phyloP scores from a whole-genome alignment of 2,113 vertebrate genomes.

The Typhlomys cinereus region DNA sequence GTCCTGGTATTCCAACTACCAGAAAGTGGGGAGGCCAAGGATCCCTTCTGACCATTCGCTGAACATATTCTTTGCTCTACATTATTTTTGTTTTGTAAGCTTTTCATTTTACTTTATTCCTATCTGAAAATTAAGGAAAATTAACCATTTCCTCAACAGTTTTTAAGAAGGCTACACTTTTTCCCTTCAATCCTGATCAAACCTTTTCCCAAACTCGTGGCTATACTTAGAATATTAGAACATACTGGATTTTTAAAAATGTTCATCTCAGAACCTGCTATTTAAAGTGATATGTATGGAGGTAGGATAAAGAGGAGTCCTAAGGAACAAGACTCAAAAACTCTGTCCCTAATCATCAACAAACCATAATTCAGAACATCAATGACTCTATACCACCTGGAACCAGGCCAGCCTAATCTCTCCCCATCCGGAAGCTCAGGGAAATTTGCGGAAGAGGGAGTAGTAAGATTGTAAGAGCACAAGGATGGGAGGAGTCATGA shows the following conservation, averaged over 20 bases:
- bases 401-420: too few species aligned
- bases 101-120: neutral
- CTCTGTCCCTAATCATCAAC: too few species aligned
- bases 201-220: neutral
- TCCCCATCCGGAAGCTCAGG: too few species aligned
- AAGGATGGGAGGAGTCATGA: too few species aligned
- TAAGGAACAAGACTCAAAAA: too few species aligned
- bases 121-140: neutral
- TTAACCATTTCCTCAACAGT: neutral
- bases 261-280: neutral
- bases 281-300: neutral
- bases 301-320: neutral
- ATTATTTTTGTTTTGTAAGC: neutral
- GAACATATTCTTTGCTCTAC: neutral
- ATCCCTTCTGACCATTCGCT: neutral
- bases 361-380: too few species aligned
- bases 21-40: neutral
- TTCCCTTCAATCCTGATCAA: neutral
- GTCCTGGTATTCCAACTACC: neutral
- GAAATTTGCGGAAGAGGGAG: too few species aligned
- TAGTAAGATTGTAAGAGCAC: too few species aligned
- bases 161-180: neutral
- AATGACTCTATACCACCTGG: too few species aligned
- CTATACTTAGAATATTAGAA: neutral
- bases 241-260: neutral